Evolutionary conservation across 2,888 invertebrate genomes (phyloP).

Genomic region (Drosophila sordidula): DNA sequence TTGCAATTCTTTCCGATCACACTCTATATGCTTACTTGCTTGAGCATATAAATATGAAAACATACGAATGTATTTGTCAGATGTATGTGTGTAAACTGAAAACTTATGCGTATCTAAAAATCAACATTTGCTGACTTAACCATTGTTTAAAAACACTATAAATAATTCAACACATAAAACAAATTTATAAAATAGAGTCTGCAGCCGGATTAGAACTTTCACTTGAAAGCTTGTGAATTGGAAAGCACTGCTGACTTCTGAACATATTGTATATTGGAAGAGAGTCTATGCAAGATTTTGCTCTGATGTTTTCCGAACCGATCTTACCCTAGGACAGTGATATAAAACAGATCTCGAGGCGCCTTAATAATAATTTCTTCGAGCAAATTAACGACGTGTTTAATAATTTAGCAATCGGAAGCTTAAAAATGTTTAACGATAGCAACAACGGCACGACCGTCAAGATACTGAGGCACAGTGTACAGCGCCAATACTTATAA

Average conservation of each 20-base stretch:
- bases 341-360: conserved; percentile 24
- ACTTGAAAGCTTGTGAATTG: conserved; percentile 45
- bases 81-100: conserved; percentile 2
- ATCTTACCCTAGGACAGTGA: not conserved
- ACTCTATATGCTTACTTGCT: conserved; percentile 1
- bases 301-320: not conserved
- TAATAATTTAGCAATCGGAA: conserved; percentile 46
- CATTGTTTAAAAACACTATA: conserved; percentile 50
- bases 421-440: conserved; percentile 32
- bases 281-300: not conserved
- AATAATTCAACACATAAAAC: conserved; percentile 52
- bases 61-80: not conserved
- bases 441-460: conserved; percentile 48
- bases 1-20: conserved; percentile 3
- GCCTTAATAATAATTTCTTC: conserved; percentile 30
- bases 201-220: conserved; percentile 75
- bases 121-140: conserved; percentile 18
- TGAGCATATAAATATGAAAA: not conserved
- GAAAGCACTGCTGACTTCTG: conserved; percentile 42
- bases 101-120: conserved; percentile 9
- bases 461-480: conserved; percentile 62
- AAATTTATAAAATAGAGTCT: conserved; percentile 32
- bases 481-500: conserved; percentile 47
- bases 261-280: conserved; percentile 2
- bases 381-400: conserved; percentile 39